These are phyloP conservation scores for Hydra vulgaris DNA, from an alignment of 30 jellyfish, hydroid and myxozoan genomes.

Conservation along the genomic window DNA sequence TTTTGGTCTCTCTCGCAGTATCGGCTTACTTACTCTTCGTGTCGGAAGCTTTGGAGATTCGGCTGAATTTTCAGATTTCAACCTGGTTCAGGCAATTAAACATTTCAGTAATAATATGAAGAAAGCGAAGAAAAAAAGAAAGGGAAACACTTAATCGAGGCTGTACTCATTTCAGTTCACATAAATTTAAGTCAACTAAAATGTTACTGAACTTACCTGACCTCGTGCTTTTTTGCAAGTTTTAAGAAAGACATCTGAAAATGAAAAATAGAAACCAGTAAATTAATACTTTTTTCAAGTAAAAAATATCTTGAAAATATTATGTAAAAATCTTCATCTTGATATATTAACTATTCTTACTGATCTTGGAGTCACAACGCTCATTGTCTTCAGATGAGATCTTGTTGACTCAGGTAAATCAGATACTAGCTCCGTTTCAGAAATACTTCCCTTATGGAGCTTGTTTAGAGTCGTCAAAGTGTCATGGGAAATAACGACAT, in stretches of 20 bases:
- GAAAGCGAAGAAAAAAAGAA: not conserved
- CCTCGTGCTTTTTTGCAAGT: not conserved
- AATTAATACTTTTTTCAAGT: no score
- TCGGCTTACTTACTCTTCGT: not conserved
- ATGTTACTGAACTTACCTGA: not conserved
- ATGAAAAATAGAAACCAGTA: not conserved
- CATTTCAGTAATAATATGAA: not conserved
- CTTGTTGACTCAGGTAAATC: conserved; percentile 11
- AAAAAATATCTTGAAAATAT: not conserved
- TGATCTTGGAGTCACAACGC: conserved; percentile 23
- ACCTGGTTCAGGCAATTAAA: not conserved
- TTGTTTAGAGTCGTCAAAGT: not conserved
- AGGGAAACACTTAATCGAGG: not conserved
- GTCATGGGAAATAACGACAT: not conserved
- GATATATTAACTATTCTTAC: not conserved
- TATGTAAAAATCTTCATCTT: not conserved
- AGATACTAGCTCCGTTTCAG: conserved; percentile 12
- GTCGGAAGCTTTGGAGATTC: not conserved
- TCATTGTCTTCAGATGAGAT: conserved; percentile 8
- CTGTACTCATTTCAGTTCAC: not conserved
- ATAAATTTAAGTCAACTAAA: not conserved
- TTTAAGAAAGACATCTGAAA: not conserved
- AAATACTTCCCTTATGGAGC: not conserved
- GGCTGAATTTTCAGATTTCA: not conserved
- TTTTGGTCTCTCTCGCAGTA: not conserved